phyloP scores from a whole-genome alignment of 2,797 vertebrate species.

The Cygnus olor region DNA sequence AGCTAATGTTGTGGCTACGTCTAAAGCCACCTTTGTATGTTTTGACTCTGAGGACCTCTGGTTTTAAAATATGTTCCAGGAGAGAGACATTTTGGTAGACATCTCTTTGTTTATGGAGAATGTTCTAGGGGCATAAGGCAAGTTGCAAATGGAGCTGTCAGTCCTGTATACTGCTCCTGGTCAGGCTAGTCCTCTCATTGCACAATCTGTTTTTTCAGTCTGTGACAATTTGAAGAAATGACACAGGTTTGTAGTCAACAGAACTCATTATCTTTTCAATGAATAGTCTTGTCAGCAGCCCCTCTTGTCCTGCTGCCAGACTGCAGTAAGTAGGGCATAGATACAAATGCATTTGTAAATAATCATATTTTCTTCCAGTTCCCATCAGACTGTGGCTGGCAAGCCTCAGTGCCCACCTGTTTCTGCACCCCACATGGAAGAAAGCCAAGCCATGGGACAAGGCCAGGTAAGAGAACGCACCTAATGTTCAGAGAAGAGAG shows the following conservation, averaged over 20 bases:
- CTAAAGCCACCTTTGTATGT: not conserved
- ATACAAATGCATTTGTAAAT: not conserved
- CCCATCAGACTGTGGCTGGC: not conserved
- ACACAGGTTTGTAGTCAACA: not conserved
- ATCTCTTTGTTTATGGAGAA: not conserved
- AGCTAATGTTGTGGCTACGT: conserved; percentile 42
- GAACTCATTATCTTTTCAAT: not conserved
- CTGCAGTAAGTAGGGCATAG: not conserved
- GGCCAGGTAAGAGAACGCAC: conserved; percentile 48
- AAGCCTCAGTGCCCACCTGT: conserved; percentile 1
- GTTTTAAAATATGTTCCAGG: not conserved
- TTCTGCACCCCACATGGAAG: not conserved
- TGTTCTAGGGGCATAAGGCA: not conserved
- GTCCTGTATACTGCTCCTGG: not conserved
- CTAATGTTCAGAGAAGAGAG: not conserved
- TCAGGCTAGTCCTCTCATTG: not conserved
- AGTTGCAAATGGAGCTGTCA: not conserved
- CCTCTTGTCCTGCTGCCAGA: not conserved
- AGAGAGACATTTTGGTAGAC: not conserved
- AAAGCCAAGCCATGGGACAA: conserved; percentile 9
- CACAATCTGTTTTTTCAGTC: not conserved
- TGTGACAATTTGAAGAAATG: not conserved
- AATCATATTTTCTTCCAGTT: not conserved
- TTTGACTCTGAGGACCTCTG: conserved; percentile 32
- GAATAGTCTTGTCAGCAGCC: not conserved